Evolutionary conservation across 2,113 vertebrate species (phyloP), one percentile per base, ranked within the genome.

Genomic region (Burhinus oedicnemus): DNA sequence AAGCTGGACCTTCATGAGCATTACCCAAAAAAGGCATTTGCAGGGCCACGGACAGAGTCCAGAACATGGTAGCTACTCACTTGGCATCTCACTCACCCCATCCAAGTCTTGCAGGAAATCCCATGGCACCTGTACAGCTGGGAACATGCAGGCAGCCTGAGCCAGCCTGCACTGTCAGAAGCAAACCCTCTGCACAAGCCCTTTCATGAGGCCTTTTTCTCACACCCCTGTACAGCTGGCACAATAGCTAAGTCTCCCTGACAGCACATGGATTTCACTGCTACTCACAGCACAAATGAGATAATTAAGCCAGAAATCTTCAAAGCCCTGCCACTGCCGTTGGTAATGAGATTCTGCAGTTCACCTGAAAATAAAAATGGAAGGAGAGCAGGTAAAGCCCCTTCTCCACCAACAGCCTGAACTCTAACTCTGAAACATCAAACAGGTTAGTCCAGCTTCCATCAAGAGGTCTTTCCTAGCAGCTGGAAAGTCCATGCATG

Each of bases 241-340:
- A 87, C 68, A 81, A 71, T 2, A 89, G 89, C 45, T 6, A 60
- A 82, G 75, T 15, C 26, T 36, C 29, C 62, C 82, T 70, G 78
- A 88, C 85, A 96, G 82, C 75, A 45, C 81, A 16, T 1, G 51
- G 91, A 86, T 95, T 88, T 91, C 40, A 29, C 62, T 62, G 75
- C 87, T 91, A n/a, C 66, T 90, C 7, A 0, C 54, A 80, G 61
- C 15, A 6, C 87, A 94, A 91, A 58, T 62, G 60, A 87, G 89
- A 83, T 83, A 94, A 95, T 96, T 85, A 93, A 61, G 74, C 22
- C 82, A 94, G 85, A 95, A 93, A 95, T 93, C 91, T 95, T 93
- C 94, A 94, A 97, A 96, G 71, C 75, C 58, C 87, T 90, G 89
- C 71, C 71, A 77, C 66, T 86, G 84, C 58, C 0, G 0, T 58